Evolutionary conservation across 2,797 vertebrate species (phyloP).

Genomic region (Benthosema pterotum): DNA sequence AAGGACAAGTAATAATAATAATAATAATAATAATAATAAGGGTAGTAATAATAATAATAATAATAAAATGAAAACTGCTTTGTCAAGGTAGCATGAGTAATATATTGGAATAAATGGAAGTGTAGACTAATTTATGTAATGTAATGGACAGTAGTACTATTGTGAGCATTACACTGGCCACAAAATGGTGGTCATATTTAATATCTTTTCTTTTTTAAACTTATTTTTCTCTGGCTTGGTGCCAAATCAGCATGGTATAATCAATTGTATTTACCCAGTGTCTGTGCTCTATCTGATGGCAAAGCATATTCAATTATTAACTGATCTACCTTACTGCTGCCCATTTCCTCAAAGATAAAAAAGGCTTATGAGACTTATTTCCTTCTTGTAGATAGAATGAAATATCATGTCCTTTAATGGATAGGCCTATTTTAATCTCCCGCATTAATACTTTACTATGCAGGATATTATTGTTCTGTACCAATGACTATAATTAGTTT

Average conservation of each 20-base stretch:
- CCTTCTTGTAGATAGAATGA: constrained; percentile 84
- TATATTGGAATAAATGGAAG: too few relatives aligned
- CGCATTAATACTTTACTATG: constrained; percentile 86
- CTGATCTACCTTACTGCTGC: constrained; percentile 72
- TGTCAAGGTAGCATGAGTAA: too few relatives aligned
- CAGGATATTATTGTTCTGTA: constrained; percentile 90
- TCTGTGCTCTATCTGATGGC: constrained; percentile 64
- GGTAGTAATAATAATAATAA: too few relatives aligned
- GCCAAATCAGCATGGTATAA: constrained; percentile 50
- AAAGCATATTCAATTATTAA: constrained; percentile 79
- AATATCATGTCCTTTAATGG: constrained; percentile 85
- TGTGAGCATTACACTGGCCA: too few relatives aligned
- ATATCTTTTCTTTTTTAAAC: constrained; percentile 24
- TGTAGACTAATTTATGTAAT: too few relatives aligned
- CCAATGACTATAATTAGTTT: constrained; percentile 88
- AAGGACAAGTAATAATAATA: too few relatives aligned
- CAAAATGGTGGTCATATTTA: too few relatives aligned
- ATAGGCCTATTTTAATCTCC: constrained; percentile 87
- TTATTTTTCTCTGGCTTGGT: constrained; percentile 24
- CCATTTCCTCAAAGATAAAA: constrained; percentile 83
- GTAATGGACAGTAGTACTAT: too few relatives aligned
- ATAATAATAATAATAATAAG: too few relatives aligned
- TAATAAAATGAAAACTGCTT: neutral
- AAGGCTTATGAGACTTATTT: constrained; percentile 85
- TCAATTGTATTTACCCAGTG: constrained; percentile 48